Evolutionary conservation across 2,113 vertebrate genomes (phyloP).

Genomic region (Hassar affinis): DNA sequence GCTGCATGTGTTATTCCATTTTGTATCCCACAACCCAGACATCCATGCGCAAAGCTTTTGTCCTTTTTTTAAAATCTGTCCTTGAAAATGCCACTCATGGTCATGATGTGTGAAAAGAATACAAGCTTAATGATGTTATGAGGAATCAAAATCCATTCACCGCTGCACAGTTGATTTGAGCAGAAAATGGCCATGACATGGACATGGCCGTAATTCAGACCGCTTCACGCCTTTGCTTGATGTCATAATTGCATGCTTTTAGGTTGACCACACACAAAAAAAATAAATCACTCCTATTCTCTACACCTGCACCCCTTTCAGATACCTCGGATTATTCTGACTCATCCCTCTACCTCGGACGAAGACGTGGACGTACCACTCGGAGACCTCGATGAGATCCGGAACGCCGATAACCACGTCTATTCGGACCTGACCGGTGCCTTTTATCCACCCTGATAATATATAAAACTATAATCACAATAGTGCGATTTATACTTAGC

Average conservation of each 20-base stretch:
- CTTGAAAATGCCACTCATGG: not conserved
- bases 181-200: not conserved
- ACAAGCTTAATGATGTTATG: not conserved
- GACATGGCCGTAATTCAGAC: not conserved
- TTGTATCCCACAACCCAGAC: not conserved
- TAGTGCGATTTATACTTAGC: not conserved
- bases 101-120: not conserved
- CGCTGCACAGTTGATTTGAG: not conserved
- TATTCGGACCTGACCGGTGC: conserved; percentile 65
- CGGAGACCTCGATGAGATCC: conserved; percentile 61
- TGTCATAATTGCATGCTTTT: not conserved
- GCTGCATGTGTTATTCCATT: not conserved
- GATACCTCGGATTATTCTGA: conserved; percentile 84
- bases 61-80: not conserved
- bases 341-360: conserved; percentile 80
- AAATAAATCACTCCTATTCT: not conserved
- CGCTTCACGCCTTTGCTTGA: not conserved
- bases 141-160: not conserved
- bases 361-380: conserved; percentile 75
- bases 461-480: conserved; percentile 8
- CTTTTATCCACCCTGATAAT: conserved; percentile 73
- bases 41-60: not conserved
- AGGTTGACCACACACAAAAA: not conserved
- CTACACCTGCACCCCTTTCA: conserved; percentile 51
- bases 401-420: conserved; percentile 42